These are phyloP conservation scores for Aeoliscus strigatus DNA, from an alignment of 2,797 vertebrate genomes.

Conservation along the genomic window DNA sequence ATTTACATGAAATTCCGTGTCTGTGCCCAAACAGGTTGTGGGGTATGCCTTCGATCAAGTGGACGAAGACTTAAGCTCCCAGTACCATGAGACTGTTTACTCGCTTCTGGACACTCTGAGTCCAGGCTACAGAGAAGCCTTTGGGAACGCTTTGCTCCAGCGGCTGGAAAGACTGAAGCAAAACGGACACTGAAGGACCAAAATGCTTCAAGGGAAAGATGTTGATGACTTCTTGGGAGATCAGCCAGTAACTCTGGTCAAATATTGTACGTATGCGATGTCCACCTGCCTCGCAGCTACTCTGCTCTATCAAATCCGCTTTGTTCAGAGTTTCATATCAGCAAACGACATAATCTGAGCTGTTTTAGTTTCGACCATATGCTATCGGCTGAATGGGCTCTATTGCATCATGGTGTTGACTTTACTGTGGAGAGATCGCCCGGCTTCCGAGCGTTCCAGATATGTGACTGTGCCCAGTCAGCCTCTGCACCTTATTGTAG, in stretches of 20 bases:
- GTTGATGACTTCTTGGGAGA: slow-evolving; percentile 20
- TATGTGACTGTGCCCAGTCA: slow-evolving; percentile 13
- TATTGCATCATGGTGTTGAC: slow-evolving; percentile 43
- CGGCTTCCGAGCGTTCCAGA: slow-evolving; percentile 19
- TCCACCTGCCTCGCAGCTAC: slow-evolving; percentile 22
- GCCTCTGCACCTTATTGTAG: slow-evolving; percentile 26
- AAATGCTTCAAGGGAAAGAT: slow-evolving; percentile 17
- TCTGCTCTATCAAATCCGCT: slow-evolving; percentile 25
- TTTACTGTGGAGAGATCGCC: slow-evolving; percentile 36
- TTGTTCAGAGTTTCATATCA: slow-evolving; percentile 33
- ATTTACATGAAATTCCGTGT: slow-evolving; percentile 4
- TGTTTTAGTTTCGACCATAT: slow-evolving; percentile 25
- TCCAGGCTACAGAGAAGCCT: slow-evolving; percentile 94
- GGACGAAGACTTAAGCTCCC: slow-evolving; percentile 81
- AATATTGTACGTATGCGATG: slow-evolving; percentile 28
- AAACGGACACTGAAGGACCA: slow-evolving; percentile 74
- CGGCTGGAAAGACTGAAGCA: slow-evolving; percentile 89
- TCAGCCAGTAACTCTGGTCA: slow-evolving; percentile 29
- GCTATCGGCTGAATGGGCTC: slow-evolving; percentile 16
- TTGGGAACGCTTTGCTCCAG: slow-evolving; percentile 92
- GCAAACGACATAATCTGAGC: slow-evolving; percentile 33
- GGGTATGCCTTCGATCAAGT: slow-evolving; percentile 89
- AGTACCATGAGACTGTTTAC: slow-evolving; percentile 96
- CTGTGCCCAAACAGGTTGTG: slow-evolving; percentile 80
- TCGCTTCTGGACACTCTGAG: slow-evolving; percentile 93